Percentiles rank a stretch among this genome's conserved stretches.
phyloP scores from a whole-genome alignment of 2,797 vertebrate species.

The Pristis pectinata region DNA sequence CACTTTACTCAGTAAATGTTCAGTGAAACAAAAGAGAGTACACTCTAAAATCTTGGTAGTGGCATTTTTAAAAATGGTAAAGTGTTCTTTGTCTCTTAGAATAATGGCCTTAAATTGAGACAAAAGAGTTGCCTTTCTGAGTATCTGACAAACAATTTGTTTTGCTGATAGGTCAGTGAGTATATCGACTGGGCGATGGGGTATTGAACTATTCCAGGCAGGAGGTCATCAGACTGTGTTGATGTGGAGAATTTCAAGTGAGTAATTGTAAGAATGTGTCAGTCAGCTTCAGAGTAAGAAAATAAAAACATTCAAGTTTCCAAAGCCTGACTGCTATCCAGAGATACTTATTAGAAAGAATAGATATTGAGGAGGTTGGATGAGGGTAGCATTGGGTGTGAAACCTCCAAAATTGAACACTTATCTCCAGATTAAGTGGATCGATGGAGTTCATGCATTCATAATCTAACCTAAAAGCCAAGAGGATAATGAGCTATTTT shows the following conservation, averaged over 20 bases:
- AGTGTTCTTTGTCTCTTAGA: background rate
- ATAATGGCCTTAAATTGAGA: background rate
- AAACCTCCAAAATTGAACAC: background rate
- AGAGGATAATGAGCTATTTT: background rate
- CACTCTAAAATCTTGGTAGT: no score
- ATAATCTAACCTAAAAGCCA: no score
- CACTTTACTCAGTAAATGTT: no score
- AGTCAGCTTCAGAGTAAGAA: background rate
- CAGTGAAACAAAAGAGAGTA: no score
- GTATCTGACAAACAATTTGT: slow-evolving; percentile 5
- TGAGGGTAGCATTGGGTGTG: background rate
- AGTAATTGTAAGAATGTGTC: background rate
- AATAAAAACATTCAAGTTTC: background rate
- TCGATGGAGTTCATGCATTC: background rate
- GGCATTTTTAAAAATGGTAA: background rate
- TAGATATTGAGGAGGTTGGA: background rate
- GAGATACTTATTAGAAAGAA: no score
- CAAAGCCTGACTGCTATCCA: no score
- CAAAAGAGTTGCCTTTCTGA: background rate
- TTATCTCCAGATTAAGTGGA: background rate
- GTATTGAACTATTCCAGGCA: background rate
- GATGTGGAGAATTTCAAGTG: background rate
- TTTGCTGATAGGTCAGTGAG: background rate
- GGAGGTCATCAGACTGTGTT: background rate
- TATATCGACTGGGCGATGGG: background rate